Evolutionary conservation across 2,113 vertebrate genomes (phyloP), one percentile per base, ranked within the genome.

Genomic region (Progne subis): DNA sequence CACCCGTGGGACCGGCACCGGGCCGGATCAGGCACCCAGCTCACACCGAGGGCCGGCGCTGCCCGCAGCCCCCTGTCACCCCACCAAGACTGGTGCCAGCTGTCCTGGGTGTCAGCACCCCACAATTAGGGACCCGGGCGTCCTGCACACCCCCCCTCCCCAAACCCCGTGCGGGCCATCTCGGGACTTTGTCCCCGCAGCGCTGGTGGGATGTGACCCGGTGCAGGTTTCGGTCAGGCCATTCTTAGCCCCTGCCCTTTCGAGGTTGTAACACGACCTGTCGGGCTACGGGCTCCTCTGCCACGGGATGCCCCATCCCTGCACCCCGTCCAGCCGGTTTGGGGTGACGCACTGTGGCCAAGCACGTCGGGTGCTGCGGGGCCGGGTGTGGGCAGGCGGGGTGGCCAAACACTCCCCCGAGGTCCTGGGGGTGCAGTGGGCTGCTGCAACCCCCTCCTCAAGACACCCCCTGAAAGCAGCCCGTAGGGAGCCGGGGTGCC

Each of bases 181-280:
- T 44, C 11, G 25, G 52, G 21, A 17, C 64, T 56, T 16, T 2
- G 4, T 34, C 52, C 91, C 80, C 11, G 1, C 44, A 18, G 83
- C 31, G 2, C 56, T 18, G 78, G 78, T 26, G 71, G 82, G 86
- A 93, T 81, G 86, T 94, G 96, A 92, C 53, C 76, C 31, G 59
- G 91, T 93, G 94, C 88, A 5, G 18, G 46, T 96, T 94, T 95
- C 91, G 95, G 46, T 34, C 52, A 3, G 5, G 76, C 92, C 94
- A 53, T 95, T 49, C 93, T 92, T 96, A 61, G 76, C 93, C 93
- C 74, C 86, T 96, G 94, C 94, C 96, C 96, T 96, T 96, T 96
- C 53, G 82, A 14, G 2, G 80, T 6, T 95, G 96, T 95, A 96
- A 96, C 86, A 86, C 25, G 47, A 96, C 91, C 96, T 91, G 57